Percentiles rank a stretch among this genome's conserved stretches.
phyloP scores from a whole-genome alignment of 2,888 invertebrate species.

The Helobdella robusta region DNA sequence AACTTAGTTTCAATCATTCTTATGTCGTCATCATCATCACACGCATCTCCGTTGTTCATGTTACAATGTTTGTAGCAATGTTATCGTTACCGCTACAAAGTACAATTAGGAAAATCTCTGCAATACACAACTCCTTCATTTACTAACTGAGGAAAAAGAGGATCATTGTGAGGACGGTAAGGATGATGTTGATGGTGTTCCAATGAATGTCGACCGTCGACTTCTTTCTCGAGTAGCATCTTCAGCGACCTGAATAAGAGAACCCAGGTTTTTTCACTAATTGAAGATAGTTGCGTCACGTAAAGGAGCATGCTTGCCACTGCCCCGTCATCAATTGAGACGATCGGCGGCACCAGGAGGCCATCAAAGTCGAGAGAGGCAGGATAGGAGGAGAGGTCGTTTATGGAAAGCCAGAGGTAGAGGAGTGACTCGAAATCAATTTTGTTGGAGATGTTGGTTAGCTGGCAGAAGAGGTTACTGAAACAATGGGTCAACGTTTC shows the following conservation, averaged over 20 bases:
- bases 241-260: slow-evolving; percentile 67
- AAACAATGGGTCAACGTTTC: slow-evolving; percentile 64
- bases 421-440: slow-evolving; percentile 72
- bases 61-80: no score
- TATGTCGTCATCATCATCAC: no score
- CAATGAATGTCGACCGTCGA: background rate
- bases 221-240: slow-evolving; percentile 51
- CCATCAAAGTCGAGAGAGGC: slow-evolving; percentile 23
- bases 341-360: slow-evolving; percentile 53
- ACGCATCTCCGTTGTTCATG: no score
- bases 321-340: slow-evolving; percentile 49
- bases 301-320: slow-evolving; percentile 61
- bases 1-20: no score
- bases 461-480: slow-evolving; percentile 58
- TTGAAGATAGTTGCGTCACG: slow-evolving; percentile 58
- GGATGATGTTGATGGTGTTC: background rate
- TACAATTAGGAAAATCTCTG: no score
- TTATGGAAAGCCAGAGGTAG: slow-evolving; percentile 76
- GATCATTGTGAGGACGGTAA: background rate
- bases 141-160: no score
- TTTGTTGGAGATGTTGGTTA: slow-evolving; percentile 42
- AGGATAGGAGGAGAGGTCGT: slow-evolving; percentile 54
- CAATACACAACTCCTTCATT: no score
- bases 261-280: slow-evolving; percentile 69
- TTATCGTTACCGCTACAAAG: no score